Percentiles rank a stretch among this genome's conserved stretches.
Conservation (phyloP, 2,113 vertebrate species). For the Sinocyclocheilus anophthalmus region DNA sequence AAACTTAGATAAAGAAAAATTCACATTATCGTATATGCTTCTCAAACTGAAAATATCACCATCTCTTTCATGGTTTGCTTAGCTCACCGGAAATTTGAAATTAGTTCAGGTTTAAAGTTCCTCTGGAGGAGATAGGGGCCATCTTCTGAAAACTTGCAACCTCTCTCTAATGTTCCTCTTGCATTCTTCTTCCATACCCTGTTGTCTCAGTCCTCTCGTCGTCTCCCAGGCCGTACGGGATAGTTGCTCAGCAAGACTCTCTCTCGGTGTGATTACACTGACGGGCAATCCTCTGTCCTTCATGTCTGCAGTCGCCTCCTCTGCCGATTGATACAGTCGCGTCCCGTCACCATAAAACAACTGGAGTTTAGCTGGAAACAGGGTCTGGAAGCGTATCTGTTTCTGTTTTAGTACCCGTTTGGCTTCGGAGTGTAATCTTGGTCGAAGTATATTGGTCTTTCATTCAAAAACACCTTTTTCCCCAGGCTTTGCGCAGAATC, state of each 20-base stretch:
- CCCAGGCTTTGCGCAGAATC: slow-evolving; percentile 21
- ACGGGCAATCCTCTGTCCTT: slow-evolving; percentile 17
- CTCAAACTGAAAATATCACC: too few relatives aligned
- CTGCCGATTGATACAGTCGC: not conserved
- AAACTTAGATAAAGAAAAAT: too few relatives aligned
- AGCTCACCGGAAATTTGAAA: too few relatives aligned
- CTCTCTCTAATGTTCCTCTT: too few relatives aligned
- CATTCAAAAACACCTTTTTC: slow-evolving; percentile 6
- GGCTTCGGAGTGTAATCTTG: slow-evolving; percentile 23
- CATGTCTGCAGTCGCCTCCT: slow-evolving; percentile 34
- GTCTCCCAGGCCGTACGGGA: too few relatives aligned
- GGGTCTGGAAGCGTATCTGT: slow-evolving; percentile 14
- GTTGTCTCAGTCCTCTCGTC: too few relatives aligned
- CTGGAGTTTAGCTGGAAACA: not conserved
- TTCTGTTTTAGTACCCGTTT: slow-evolving; percentile 4
- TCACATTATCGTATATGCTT: too few relatives aligned
- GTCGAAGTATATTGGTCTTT: not conserved
- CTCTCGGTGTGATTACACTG: not conserved
- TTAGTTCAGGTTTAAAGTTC: too few relatives aligned
- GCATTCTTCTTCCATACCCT: too few relatives aligned
- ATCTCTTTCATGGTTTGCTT: too few relatives aligned
- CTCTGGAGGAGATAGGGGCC: too few relatives aligned
- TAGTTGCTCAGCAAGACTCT: not conserved
- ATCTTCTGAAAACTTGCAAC: not conserved
- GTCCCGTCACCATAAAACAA: slow-evolving; percentile 11